Evolutionary conservation across 2,888 invertebrate genomes (phyloP).

Genomic region (Bembecia ichneumoniformis): DNA sequence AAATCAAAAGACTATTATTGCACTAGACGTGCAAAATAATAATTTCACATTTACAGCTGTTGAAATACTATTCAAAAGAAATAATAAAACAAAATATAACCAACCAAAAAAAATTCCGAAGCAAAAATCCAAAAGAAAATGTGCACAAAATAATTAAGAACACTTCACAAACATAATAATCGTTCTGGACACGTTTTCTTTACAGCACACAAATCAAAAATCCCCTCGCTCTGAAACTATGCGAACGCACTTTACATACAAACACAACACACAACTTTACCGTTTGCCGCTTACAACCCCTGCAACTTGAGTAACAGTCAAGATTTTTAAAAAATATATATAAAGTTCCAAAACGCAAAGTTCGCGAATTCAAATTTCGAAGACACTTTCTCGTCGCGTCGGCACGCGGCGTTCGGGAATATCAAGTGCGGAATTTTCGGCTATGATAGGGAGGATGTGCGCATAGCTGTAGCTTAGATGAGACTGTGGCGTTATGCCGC

Average conservation of each 20-base stretch:
- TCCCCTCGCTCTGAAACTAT: constrained; percentile 51
- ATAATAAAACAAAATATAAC: constrained; percentile 41
- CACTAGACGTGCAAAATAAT: background rate
- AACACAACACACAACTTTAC: constrained; percentile 66
- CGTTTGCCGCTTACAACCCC: constrained; percentile 51
- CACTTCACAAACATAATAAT: constrained; percentile 62
- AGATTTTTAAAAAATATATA: constrained; percentile 21
- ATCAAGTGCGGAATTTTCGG: constrained; percentile 54
- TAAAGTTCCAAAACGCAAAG: constrained; percentile 13
- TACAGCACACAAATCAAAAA: constrained; percentile 50
- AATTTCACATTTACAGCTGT: background rate
- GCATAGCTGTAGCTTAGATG: constrained; percentile 71
- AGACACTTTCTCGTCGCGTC: constrained; percentile 47
- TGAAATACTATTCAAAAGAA: constrained; percentile 14
- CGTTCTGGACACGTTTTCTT: constrained; percentile 39
- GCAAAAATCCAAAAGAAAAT: constrained; percentile 67
- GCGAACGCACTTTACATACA: constrained; percentile 40
- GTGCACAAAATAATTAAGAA: constrained; percentile 59
- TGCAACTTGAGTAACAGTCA: constrained; percentile 36
- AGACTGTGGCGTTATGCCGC: constrained; percentile 60
- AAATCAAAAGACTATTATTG: background rate
- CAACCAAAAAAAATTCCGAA: constrained; percentile 63
- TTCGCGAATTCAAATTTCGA: constrained; percentile 32
- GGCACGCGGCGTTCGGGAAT: constrained; percentile 43
- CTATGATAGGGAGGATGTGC: constrained; percentile 68